Base-by-base conservation (phyloP, 2,888 invertebrate genomes). In the Drosophila antonietae region DNA sequence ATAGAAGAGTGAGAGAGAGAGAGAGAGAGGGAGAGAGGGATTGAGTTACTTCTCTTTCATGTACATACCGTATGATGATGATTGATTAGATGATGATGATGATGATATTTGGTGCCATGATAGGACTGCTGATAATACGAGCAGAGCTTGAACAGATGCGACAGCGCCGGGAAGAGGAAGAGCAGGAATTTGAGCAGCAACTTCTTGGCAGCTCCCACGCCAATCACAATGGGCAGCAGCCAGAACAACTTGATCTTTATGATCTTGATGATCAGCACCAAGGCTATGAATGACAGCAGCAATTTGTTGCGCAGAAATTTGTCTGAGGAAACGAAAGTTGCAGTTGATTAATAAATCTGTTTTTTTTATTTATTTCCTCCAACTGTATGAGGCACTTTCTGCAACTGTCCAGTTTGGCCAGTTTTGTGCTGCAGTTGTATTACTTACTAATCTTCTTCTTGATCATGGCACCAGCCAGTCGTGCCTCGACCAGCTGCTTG, bases 131-230 rank as follows among this genome's bases (percentile, higher is more conserved):
- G 96, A 88, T 97, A 97, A 93, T 96, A 96, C 7, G 96, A 96
- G 92, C 97, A 97, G 18, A 97, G 93, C 91, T 97, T 97, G 93
- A 97, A 97, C 71, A 97, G 94, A 91, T 97, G 96, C 63, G 96
- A 95, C 72, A 97, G 92, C 0, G 96, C 96, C 1, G 97, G 97
- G 93, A 97, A 96, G 44, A 97, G 90, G 94, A 97, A 97, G 28
- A 97, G 94, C 15, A 97, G 92, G 59, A 97, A 93, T 90, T 97
- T 97, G 49, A 97, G 93, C 88, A 97, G 94, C 83, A 97, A 94
- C 91, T 97, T 97, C 93, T 97, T 97, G 4, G 97, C 97, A 0
- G 97, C 95, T 1, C 96, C 96, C 20, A 96, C 95, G 3, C 97
- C 97, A 80, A 97, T 94, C 56, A 97, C 93, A 56, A 97, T 92